phyloP scores from a whole-genome alignment of 2,888 invertebrate genomes.

The Cetonia aurata region DNA sequence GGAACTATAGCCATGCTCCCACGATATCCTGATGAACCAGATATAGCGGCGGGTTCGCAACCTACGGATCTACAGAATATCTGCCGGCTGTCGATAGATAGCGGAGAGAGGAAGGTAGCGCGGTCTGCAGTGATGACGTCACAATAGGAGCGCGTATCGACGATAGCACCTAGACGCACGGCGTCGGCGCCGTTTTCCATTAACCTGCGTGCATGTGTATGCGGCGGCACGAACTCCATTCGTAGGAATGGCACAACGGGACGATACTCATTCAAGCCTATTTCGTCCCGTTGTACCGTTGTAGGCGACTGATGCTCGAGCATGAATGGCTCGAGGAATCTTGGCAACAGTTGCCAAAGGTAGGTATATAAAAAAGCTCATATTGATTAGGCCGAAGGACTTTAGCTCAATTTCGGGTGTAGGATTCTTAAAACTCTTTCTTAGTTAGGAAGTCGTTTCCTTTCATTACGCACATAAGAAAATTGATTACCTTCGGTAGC shows the following conservation, averaged over 20 bases:
- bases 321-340: background rate
- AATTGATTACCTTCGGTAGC: too few relatives aligned
- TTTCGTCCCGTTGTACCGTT: slow-evolving; percentile 5
- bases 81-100: too few relatives aligned
- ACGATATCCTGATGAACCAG: too few relatives aligned
- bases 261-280: slow-evolving; percentile 27
- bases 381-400: too few relatives aligned
- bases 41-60: too few relatives aligned
- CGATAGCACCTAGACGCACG: slow-evolving; percentile 48
- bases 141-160: slow-evolving; percentile 45
- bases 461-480: too few relatives aligned
- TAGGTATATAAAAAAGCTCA: too few relatives aligned
- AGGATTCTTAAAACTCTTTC: too few relatives aligned
- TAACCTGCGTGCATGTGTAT: slow-evolving; percentile 23
- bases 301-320: background rate
- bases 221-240: slow-evolving; percentile 2
- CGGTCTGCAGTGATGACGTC: slow-evolving; percentile 55
- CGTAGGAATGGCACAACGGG: background rate
- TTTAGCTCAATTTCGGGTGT: too few relatives aligned
- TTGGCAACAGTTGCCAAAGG: background rate
- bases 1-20: too few relatives aligned
- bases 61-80: too few relatives aligned
- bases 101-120: slow-evolving; percentile 30
- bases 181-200: slow-evolving; percentile 46
- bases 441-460: background rate